Percentiles rank a stretch among this genome's conserved stretches.
These are phyloP conservation scores for Strongylocentrotus purpuratus DNA, from an alignment of 35 echinoderm and acorn worm genomes.

Conservation along the genomic window DNA sequence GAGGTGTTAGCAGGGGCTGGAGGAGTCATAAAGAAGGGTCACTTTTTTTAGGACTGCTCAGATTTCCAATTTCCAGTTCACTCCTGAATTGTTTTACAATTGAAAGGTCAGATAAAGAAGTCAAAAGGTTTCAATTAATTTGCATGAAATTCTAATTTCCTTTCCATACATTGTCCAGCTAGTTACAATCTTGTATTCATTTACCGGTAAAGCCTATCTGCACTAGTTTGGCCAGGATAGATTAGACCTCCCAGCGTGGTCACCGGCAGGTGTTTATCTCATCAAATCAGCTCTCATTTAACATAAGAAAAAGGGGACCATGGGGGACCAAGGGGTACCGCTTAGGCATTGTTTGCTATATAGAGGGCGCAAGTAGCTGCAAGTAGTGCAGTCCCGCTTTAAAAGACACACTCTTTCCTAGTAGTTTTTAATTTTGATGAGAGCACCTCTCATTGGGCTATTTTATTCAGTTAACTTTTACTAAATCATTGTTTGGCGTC, in stretches of 20 bases:
- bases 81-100: not conserved
- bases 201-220: no score
- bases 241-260: no score
- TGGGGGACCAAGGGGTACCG: no score
- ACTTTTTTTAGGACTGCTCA: not conserved
- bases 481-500: no score
- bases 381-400: no score
- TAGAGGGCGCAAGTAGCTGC: no score
- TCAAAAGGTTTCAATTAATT: not conserved
- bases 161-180: not conserved
- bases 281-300: no score
- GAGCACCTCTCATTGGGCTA: not conserved
- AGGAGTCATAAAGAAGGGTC: not conserved
- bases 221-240: no score
- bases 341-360: no score
- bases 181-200: not conserved
- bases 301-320: no score
- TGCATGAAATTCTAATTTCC: not conserved
- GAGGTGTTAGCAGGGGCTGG: not conserved
- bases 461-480: not conserved
- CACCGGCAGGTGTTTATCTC: no score
- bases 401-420: not conserved
- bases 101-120: not conserved
- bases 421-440: not conserved
- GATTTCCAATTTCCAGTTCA: conserved; percentile 11